A percentile compares a stretch with the other conserved stretches of the same genome.
phyloP scores from a whole-genome alignment of 1,140 invertebrate genomes.

The Drosophila oshimai region DNA sequence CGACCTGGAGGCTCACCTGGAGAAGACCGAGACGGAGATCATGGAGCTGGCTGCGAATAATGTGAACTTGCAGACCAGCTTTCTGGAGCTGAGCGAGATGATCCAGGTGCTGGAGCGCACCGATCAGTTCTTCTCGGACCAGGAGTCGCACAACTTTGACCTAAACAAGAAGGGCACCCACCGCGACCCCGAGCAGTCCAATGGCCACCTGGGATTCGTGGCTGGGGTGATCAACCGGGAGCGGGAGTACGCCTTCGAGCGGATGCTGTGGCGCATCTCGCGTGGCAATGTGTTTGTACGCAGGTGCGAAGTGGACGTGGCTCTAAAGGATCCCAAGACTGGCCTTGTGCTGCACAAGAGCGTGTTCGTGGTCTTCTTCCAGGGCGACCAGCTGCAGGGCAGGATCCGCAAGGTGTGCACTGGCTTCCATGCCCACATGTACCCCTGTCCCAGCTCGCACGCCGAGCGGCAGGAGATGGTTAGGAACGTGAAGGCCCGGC shows the following conservation, averaged over 20 bases:
- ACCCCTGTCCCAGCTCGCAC: conserved; percentile 96
- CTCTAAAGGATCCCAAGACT: conserved; percentile 91
- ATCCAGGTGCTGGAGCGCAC: conserved; percentile 97
- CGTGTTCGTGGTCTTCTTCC: conserved; percentile 98
- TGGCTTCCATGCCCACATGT: conserved; percentile 97
- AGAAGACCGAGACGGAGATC: conserved; percentile 96
- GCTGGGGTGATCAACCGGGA: conserved; percentile 94
- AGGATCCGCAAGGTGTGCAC: conserved; percentile 98
- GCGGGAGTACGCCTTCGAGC: conserved; percentile 95
- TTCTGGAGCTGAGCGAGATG: conserved; percentile 95
- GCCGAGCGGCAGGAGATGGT: conserved; percentile 96
- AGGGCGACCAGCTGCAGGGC: conserved; percentile 98
- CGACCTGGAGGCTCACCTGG: conserved; percentile 90
- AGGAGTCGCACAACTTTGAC: conserved; percentile 71
- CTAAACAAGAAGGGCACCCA: conserved; percentile 84
- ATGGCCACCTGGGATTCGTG: conserved; percentile 89
- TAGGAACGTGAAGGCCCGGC: conserved; percentile 94
- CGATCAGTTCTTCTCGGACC: conserved; percentile 84
- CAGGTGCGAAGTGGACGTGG: conserved; percentile 91
- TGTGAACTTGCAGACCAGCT: conserved; percentile 96
- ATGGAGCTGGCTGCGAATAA: conserved; percentile 96
- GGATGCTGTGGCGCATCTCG: conserved; percentile 98
- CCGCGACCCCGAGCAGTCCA: conserved; percentile 90
- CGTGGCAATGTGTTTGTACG: conserved; percentile 95
- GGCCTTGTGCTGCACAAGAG: conserved; percentile 96